These are phyloP conservation scores for Orestias chungarensis DNA, from an alignment of 2,797 vertebrate genomes.

Conservation along the genomic window DNA sequence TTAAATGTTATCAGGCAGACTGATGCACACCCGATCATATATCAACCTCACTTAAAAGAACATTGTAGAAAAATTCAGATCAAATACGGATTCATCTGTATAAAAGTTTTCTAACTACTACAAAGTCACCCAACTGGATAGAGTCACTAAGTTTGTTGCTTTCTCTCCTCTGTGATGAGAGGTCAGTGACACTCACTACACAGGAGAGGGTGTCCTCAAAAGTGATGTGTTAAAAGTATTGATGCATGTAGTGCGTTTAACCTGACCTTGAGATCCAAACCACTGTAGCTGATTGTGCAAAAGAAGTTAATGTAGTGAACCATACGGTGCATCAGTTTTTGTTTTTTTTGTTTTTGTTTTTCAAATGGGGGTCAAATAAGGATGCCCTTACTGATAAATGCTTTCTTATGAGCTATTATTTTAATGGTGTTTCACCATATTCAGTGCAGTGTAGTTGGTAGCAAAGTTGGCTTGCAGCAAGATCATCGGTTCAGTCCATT, in stretches of 20 bases:
- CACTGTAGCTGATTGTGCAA: background rate
- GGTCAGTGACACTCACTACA: background rate
- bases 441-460: no score
- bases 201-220: background rate
- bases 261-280: background rate
- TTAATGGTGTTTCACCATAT: no score
- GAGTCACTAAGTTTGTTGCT: background rate
- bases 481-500: no score
- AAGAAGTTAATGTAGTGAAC: background rate
- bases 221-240: background rate
- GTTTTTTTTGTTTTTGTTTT: no score
- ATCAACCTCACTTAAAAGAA: background rate
- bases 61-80: no score
- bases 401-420: no score
- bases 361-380: background rate
- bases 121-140: background rate
- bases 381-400: background rate
- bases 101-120: background rate
- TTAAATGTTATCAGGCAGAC: background rate
- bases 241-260: background rate
- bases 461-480: no score
- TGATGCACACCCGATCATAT: background rate
- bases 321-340: no score
- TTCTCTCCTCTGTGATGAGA: background rate
- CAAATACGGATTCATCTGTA: no score